Base-by-base conservation (phyloP, 2,113 vertebrate species). In the Colinus virginianus region DNA sequence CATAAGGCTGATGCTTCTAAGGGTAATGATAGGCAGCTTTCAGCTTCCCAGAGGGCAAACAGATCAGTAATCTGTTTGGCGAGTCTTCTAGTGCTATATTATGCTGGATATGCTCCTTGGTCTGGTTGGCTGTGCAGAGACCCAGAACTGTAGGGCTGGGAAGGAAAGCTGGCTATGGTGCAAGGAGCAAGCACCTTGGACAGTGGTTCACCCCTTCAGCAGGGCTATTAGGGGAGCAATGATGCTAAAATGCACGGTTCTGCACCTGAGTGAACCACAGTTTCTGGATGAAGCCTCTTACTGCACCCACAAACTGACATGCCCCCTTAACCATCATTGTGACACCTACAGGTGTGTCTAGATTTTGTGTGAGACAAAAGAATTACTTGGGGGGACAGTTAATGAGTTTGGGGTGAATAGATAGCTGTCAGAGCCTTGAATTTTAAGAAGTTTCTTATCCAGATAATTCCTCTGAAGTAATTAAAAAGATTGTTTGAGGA, bases 111-210 rank as follows among this genome's bases (percentile, higher is more conserved):
- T 84, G 22, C 11, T 81, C 13, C 11, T 78, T 0, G 0, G 1
- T 40, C 38, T 56, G 36, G 19, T 36, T 68, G 19, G 2, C 14
- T 26, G 9, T 7, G 45, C 36, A 28, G 28, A 9, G 78, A 46
- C 34, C 8, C 9, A 36, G 34, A 70, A 34, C 48, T 51, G 17
- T 46, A 51, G 46, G 20, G 26, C 42, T 14, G 1, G 43, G 13
- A 21, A 18, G 6, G 19, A 76, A 53, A 22, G 14, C 45, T 26
- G 36, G 6, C 0, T 1, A 26, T 19, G 45, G 71, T 66, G 71
- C 23, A 34, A 84, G 40, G 11, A 87, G 22, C 74, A 30, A 96
- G 94, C 88, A 96, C 96, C 96, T 96, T 96, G 96, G 93, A 96
- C 96, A 96, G 96, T 77, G 93, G 12, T 80, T 83, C 78, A 15